Evolutionary conservation across 1,140 invertebrate genomes (phyloP), one percentile per base, ranked within the genome.

Genomic region (Zaprionus ornatus): DNA sequence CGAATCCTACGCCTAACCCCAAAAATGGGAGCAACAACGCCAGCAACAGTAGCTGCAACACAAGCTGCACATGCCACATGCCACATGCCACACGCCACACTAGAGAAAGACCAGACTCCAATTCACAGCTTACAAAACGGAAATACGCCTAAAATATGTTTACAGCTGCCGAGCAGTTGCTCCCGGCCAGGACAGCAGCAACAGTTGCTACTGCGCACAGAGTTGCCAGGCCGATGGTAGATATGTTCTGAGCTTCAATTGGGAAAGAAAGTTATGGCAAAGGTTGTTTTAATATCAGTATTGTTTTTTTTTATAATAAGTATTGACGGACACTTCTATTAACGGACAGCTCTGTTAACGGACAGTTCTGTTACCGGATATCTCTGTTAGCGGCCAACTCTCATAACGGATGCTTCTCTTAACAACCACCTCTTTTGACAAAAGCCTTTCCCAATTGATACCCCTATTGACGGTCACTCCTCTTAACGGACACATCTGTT

Each of bases 121-220:
- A 32, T 32, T 32, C 29, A 32, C 29, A 68, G 64, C 61, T 73
- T 69, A 80, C 77, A 81, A 90, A 88, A 85, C 85, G 78, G 84
- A 88, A 88, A 88, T 88, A 77, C 81, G 82, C 80, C 79, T 75
- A 69, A 80, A 85, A 80, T 82, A 81, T 85, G 78, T 84, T 85
- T 74, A 74, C 78, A 83, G 78, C 85, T 78, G 84, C 78, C 66
- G 77, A 73, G 60, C 66, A 74, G 77, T 82, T 71, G 79, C 55
- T 76, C 29, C 29, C 29, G 50, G 45, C 57, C 29, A 25, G 45
- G 23, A 10, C n/a, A n/a, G 54, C 48, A 10, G 19, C 17, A 21
- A 17, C 21, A 45, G 52, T 25, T 54, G 52, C 45, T 50, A 17
- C 6, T 50, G 45, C 3, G 21, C 7, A 23, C 15, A 54, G 52